phyloP scores from a whole-genome alignment of 2,797 vertebrate genomes.

The Labroides dimidiatus region DNA sequence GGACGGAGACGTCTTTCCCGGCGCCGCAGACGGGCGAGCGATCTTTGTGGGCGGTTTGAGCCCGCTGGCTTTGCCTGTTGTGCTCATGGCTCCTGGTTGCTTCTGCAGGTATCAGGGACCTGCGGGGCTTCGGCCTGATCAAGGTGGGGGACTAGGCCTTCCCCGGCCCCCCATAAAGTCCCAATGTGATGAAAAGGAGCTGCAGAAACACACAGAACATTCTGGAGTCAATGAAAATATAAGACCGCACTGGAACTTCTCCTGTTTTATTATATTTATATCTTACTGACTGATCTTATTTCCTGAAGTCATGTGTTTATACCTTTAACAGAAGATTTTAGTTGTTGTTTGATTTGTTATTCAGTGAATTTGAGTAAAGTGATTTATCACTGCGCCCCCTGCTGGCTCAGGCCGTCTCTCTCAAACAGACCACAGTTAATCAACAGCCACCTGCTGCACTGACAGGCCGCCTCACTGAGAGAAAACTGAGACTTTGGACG shows the following conservation, averaged over 20 bases:
- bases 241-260: not conserved
- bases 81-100: constrained; percentile 83
- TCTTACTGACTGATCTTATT: too few species aligned
- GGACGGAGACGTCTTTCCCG: constrained; percentile 83
- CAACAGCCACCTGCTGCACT: too few species aligned
- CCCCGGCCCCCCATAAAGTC: constrained; percentile 54
- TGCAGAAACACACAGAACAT: constrained; percentile 29
- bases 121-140: constrained; percentile 24
- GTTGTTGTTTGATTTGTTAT: too few species aligned
- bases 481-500: too few species aligned
- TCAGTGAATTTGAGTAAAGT: too few species aligned
- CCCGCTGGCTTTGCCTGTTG: constrained; percentile 90
- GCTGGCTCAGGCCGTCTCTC: too few species aligned
- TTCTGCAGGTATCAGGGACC: constrained; percentile 28
- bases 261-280: too few species aligned
- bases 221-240: not conserved
- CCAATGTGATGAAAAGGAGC: constrained; percentile 43
- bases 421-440: too few species aligned
- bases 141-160: constrained; percentile 52
- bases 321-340: too few species aligned
- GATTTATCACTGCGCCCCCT: too few species aligned
- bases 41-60: constrained; percentile 95
- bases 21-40: constrained; percentile 83
- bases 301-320: too few species aligned
- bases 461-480: too few species aligned